A percentile compares a stretch with the other conserved stretches of the same genome.
Conservation (phyloP, 2,113 vertebrate species). For the Podocnemis expansa region DNA sequence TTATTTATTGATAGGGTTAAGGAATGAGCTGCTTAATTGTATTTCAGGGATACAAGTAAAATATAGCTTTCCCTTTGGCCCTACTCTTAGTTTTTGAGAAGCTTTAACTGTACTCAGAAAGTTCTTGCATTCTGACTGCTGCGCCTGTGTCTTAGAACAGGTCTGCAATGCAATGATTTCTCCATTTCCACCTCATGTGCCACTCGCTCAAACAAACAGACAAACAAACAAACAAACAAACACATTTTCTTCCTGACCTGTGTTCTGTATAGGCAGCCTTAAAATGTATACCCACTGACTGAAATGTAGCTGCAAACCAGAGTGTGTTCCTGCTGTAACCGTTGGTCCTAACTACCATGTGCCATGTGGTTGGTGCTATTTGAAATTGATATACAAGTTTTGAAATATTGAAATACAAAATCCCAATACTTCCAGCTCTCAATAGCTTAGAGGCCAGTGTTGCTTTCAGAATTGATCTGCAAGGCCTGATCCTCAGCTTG, state of each 20-base stretch:
- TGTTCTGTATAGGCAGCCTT: not conserved
- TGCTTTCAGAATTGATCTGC: not conserved
- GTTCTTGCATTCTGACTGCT: not conserved
- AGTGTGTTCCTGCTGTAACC: not conserved
- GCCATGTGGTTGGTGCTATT: not conserved
- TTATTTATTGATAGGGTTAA: not conserved
- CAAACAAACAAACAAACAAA: not conserved
- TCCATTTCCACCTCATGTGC: not conserved
- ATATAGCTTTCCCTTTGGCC: not conserved
- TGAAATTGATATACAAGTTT: too few relatives aligned
- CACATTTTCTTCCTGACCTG: not conserved
- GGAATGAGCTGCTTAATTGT: not conserved
- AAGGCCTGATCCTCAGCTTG: not conserved
- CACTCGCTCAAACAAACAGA: not conserved
- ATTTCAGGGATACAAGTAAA: not conserved
- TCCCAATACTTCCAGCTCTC: fast-evolving
- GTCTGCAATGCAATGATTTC: not conserved
- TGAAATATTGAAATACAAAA: too few relatives aligned
- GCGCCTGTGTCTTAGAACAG: not conserved
- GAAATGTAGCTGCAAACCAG: not conserved
- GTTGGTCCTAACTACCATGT: not conserved
- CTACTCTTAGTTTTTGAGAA: not conserved
- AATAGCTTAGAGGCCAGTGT: not conserved
- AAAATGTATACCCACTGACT: not conserved
- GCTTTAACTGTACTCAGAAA: not conserved